These are phyloP conservation scores for Maniola jurtina DNA, from an alignment of 1,140 invertebrate genomes.

Conservation along the genomic window DNA sequence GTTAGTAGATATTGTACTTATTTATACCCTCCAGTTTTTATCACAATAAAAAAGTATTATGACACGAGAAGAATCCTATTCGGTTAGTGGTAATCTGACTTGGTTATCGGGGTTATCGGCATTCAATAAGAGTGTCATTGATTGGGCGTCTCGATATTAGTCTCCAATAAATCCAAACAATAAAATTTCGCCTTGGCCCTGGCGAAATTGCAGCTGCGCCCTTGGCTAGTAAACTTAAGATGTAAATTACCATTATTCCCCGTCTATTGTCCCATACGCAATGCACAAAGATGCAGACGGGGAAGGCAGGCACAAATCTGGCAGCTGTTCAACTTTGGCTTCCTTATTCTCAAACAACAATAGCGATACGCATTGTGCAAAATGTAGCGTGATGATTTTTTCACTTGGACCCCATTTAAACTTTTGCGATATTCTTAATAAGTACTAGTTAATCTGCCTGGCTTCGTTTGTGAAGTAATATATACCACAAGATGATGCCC, in stretches of 20 bases:
- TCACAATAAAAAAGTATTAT: no score
- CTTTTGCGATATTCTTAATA: constrained; percentile 8
- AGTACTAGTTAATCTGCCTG: no score
- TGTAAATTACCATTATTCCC: constrained; percentile 76
- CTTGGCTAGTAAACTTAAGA: constrained; percentile 71
- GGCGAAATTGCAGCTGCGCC: constrained; percentile 69
- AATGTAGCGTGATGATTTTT: constrained; percentile 62
- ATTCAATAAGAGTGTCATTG: constrained; percentile 9
- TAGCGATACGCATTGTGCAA: constrained; percentile 64
- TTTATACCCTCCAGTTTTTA: no score
- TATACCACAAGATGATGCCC: no score
- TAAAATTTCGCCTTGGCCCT: constrained; percentile 31
- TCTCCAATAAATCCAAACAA: constrained; percentile 23
- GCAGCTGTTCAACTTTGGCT: constrained; percentile 70
- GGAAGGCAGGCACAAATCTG: constrained; percentile 71
- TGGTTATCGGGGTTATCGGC: neutral
- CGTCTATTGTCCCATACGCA: constrained; percentile 55
- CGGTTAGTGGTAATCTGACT: neutral
- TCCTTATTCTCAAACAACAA: constrained; percentile 72
- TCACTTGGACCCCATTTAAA: constrained; percentile 19
- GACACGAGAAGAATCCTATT: no score
- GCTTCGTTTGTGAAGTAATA: no score
- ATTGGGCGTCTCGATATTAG: constrained; percentile 18
- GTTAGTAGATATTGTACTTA: no score
- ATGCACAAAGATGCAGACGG: constrained; percentile 71